phyloP scores from a whole-genome alignment of 2,113 vertebrate species.

The Solenodon paradoxus region DNA sequence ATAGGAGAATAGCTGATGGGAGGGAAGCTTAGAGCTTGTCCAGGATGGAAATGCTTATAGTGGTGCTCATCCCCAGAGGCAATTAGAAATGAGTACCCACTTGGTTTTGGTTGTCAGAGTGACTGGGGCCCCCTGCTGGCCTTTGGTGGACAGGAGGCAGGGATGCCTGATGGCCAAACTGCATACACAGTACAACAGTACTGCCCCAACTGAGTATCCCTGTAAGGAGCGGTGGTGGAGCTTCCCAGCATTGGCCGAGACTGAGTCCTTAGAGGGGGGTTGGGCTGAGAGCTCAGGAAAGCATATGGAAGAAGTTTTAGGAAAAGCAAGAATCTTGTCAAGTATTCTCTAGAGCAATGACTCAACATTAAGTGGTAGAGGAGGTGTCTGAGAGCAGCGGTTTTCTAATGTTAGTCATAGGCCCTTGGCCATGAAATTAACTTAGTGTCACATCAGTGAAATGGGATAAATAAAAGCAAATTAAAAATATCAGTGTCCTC shows the following conservation, averaged over 20 bases:
- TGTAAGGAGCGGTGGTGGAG: accelerated
- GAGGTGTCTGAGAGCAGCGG: neutral
- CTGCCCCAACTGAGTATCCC: neutral
- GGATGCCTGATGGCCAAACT: too few relatives aligned
- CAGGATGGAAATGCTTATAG: neutral
- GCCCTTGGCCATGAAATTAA: neutral
- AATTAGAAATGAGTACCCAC: neutral
- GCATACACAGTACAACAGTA: too few relatives aligned
- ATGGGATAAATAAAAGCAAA: neutral
- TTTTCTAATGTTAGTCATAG: neutral
- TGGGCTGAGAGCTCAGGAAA: neutral
- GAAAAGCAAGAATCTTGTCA: neutral
- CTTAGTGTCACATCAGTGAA: neutral
- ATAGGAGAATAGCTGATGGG: neutral
- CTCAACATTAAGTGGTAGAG: neutral
- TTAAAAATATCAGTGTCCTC: neutral
- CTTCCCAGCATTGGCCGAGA: neutral
- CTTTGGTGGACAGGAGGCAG: neutral
- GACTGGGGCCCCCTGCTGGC: neutral
- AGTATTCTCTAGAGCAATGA: neutral
- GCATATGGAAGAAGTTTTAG: neutral
- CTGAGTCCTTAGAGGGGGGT: neutral
- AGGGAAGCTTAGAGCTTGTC: neutral
- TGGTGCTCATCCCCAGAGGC: neutral
- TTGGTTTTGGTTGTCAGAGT: neutral